Base-by-base conservation (phyloP, 1,140 invertebrate genomes). In the Drusus annulatus region DNA sequence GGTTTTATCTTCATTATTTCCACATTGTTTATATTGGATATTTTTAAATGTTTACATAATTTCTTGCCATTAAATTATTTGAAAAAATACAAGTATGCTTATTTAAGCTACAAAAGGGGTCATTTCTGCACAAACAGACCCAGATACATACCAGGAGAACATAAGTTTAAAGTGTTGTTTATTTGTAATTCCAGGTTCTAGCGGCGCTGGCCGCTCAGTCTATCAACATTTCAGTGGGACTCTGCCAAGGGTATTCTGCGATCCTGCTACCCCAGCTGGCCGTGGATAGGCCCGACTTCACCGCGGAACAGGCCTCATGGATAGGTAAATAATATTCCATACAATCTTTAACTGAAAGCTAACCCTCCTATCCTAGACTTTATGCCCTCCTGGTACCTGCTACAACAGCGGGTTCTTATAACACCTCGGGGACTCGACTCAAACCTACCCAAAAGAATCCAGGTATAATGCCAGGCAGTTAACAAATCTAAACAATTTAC, bases 211-310 rank as follows among this genome's bases (percentile, higher is more conserved):
- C 92, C 17, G 93, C 93, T 2, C 94, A 95, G 84, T 93, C 92
- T 0, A 93, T 93, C 78, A 94, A 94, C 83, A 93, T 95, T 84
- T 94, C 93, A 21, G 93, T 94, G 23, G 94, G 94, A 1, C 91
- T 95, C 81, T 93, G 93, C 28, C 94, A 95, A 85, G 93, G 93
- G 50, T 95, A 93, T 89, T 94, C 93, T 68, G 93, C 94, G 0
- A 92, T 95, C 23, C 89, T 94, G 80, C 86, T 95, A 74, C 94
- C 94, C 19, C 93, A 94, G 86, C 90, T 94, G 31, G 85, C 89
- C 3, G 88, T 90, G 25, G 86, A 89, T 13, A 86, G 89, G 17
- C 90, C 91, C 15, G 87, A 90, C 6, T 89, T 93, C 36, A 89
- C 91, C 7, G 88, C 90, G 23, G 91, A 94, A 77, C 89, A 93